These are phyloP conservation scores for Drosophila nr. fundita DNA, from an alignment of 2,888 invertebrate species.

Conservation along the genomic window DNA sequence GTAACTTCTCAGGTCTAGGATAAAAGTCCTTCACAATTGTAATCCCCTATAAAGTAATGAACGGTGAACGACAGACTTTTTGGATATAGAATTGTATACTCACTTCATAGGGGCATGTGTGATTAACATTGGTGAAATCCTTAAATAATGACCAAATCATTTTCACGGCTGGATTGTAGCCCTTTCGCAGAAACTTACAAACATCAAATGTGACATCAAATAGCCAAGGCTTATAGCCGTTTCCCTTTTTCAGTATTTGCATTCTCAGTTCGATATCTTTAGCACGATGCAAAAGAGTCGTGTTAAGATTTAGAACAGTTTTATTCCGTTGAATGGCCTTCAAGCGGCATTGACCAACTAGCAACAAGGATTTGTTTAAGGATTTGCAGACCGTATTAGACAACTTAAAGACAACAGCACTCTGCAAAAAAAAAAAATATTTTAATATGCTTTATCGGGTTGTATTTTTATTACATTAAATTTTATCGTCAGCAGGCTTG, in stretches of 20 bases:
- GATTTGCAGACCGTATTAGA: slow-evolving; percentile 24
- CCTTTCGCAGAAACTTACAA: slow-evolving; percentile 4
- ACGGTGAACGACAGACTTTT: not conserved
- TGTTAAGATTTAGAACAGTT: not conserved
- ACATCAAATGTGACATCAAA: not conserved
- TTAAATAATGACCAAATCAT: not conserved
- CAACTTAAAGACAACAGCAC: slow-evolving; percentile 11
- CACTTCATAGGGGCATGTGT: slow-evolving; percentile 44
- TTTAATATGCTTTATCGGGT: not conserved
- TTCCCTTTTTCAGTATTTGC: slow-evolving; percentile 5
- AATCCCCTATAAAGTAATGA: not conserved
- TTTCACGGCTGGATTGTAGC: not conserved
- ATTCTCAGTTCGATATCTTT: not conserved
- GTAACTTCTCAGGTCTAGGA: slow-evolving; percentile 9
- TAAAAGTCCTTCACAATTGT: slow-evolving; percentile 7
- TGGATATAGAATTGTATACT: slow-evolving; percentile 1
- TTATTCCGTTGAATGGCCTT: slow-evolving; percentile 23
- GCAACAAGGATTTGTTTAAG: slow-evolving; percentile 8
- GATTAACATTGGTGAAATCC: slow-evolving; percentile 14
- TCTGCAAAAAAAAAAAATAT: not conserved
- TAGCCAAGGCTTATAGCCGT: slow-evolving; percentile 29
- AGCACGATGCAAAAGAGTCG: not conserved
- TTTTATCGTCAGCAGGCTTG: not conserved
- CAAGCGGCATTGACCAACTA: slow-evolving; percentile 8
- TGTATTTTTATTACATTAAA: not conserved